Evolutionary conservation across 2,113 vertebrate genomes (phyloP), one percentile per base, ranked within the genome.

Genomic region (Lonchura striata): DNA sequence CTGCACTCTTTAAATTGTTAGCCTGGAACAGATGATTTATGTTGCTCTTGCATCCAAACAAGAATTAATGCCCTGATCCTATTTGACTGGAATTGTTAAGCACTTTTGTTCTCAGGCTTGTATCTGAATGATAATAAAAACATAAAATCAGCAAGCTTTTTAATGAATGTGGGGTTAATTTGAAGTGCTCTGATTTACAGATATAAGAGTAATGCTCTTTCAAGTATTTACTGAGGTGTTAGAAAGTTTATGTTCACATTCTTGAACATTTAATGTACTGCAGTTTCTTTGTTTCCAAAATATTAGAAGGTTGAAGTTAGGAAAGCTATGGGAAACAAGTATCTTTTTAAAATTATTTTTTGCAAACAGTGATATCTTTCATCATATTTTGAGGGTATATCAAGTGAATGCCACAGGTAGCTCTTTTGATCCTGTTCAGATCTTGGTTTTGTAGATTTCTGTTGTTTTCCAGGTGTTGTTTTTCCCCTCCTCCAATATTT

Each of bases 131-230:
- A 96, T 95, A 95, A 82, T 49, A 60, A 68, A 95, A 86, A 92
- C 91, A 92, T 95, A 94, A 97, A 97, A 89, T 95, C 91, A 94
- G 41, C 88, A 95, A 86, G 77, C 7, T 92, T 95, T 95, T 94
- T 95, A 95, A 97, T 86, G 80, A 97, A 82, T 14, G 5, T 19
- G 52, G 77, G 37, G 52, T 92, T 91, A 86, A 94, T 88, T 94
- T 89, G 65, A 91, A 94, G 25, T 87, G 72, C 80, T 24, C 61
- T 97, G 94, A 92, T 96, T 94, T 97, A 96, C 91, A 94, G 88
- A 86, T 82, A 91, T n/a, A 54, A 81, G 33, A 78, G 42, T 20
- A 92, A 66, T 37, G 8, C 15, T 60, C 68, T 93, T 91, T 94
- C 47, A 91, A 46, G 77, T 64, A 47, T 71, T 92, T 89, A 78